Base-by-base conservation (phyloP, 2,797 vertebrate genomes). In the Darevskia nairensis region DNA sequence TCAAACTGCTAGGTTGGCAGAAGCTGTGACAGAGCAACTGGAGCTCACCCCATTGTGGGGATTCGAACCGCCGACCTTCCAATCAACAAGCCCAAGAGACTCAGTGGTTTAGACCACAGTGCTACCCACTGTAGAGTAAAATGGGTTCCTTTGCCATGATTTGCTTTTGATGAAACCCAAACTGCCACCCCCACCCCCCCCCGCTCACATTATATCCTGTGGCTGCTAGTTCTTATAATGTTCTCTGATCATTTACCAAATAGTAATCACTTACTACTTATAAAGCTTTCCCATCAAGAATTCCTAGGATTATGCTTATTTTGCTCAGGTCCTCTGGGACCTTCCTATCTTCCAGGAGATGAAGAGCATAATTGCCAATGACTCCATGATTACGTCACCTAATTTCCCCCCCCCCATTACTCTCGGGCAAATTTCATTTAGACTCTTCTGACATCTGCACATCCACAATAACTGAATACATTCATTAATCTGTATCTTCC, bases 401-500 rank as follows among this genome's bases (percentile, higher is more conserved):
- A 76, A 76, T 89, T 81, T 29, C 39, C n/a, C 7, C 41, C 6
- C 46, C 69, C 1, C 68, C 39, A 35, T 8, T 50, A 69, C 61
- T 86, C 80, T 35, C 25, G 25, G 72, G 79, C 41, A 83, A 86
- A 76, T 89, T 89, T 89, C 59, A 86, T 82, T 81, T 81, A 55
- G 79, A 71, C 41, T 50, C 59, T 85, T 76, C 78, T 69, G 83
- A 39, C 55, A 41, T 76, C 44, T 61, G 85, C 76, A n/a, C 44
- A 85, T 85, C 71, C 71, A 81, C 78, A 76, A 77, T 89, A 82
- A 82, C 41, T n/a, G 78, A 81, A 89, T 75, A n/a, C 61, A 82
- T 89, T 86, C 32, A 76, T 76, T 86, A 81, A 81, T 66, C 66
- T 89, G 71, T 86, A 82, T 82, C 84, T 89, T 77, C 69, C 59